phyloP scores from a whole-genome alignment of 2,113 vertebrate genomes.

The Corydoras sp. region DNA sequence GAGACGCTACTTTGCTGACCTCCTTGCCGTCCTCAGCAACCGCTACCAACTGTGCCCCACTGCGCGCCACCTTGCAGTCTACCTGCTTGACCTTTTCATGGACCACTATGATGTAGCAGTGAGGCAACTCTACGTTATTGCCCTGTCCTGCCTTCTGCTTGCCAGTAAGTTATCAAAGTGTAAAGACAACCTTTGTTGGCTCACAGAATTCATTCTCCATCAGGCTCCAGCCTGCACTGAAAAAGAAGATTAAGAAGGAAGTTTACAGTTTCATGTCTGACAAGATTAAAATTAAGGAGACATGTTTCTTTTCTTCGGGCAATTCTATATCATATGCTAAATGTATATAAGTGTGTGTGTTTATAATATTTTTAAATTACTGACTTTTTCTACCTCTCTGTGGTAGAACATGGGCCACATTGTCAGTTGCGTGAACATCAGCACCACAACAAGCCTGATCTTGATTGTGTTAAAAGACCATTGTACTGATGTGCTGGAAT shows the following conservation, averaged over 20 bases:
- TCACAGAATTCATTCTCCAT: too few relatives aligned
- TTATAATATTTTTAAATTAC: too few relatives aligned
- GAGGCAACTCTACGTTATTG: slow-evolving; percentile 77
- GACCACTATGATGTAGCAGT: slow-evolving; percentile 66
- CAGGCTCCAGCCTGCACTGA: too few relatives aligned
- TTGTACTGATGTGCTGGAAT: slow-evolving; percentile 1
- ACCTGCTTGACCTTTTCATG: slow-evolving; percentile 70
- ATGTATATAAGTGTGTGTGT: too few relatives aligned
- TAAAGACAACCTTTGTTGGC: too few relatives aligned
- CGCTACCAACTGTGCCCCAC: slow-evolving; percentile 77
- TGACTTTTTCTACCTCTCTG: too few relatives aligned
- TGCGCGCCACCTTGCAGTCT: slow-evolving; percentile 80
- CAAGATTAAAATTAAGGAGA: too few relatives aligned
- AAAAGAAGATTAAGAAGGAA: too few relatives aligned
- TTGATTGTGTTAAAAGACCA: neutral
- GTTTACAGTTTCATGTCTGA: too few relatives aligned
- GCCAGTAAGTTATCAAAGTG: slow-evolving; percentile 72
- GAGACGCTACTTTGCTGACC: slow-evolving; percentile 80
- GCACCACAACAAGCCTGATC: neutral
- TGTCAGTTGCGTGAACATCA: neutral
- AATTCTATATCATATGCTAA: too few relatives aligned
- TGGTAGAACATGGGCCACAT: neutral
- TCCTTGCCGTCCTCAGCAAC: slow-evolving; percentile 78
- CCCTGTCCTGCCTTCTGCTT: slow-evolving; percentile 81
- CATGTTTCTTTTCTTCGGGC: too few relatives aligned